A percentile compares a stretch with the other conserved stretches of the same genome.
Conservation (phyloP, 1,140 invertebrate species). For the Heliothis subflexa region DNA sequence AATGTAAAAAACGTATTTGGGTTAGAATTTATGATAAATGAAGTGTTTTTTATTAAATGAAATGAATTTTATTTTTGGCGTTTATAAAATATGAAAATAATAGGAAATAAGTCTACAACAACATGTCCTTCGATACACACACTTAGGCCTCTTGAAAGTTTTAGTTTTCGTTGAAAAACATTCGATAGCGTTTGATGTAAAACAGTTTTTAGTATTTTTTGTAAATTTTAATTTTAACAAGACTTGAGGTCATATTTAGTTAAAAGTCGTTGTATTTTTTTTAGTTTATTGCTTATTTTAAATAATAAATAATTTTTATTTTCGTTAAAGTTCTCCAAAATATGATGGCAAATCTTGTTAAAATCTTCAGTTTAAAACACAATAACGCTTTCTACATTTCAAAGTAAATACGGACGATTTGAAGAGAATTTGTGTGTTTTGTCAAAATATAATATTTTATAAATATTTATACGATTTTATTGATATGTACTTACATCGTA, state of each 20-base stretch:
- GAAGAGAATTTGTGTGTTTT: slow-evolving; percentile 58
- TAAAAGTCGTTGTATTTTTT: not conserved
- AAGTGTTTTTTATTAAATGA: no score
- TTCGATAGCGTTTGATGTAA: slow-evolving; percentile 28
- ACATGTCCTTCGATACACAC: slow-evolving; percentile 45
- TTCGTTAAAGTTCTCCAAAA: slow-evolving; percentile 17
- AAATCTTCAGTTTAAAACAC: slow-evolving; percentile 25
- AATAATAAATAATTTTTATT: slow-evolving; percentile 35
- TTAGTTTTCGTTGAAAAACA: slow-evolving; percentile 44
- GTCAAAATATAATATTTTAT: slow-evolving; percentile 24
- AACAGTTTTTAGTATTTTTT: slow-evolving; percentile 7
- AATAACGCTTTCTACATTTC: slow-evolving; percentile 48
- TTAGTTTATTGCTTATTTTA: not conserved
- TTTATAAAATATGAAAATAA: not conserved
- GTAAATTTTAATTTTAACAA: slow-evolving; percentile 41
- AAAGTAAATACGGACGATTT: slow-evolving; percentile 50
- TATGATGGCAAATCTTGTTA: slow-evolving; percentile 34
- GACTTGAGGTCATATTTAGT: slow-evolving; percentile 35
- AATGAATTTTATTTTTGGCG: not conserved
- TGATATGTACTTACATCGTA: slow-evolving; percentile 69
- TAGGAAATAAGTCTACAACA: slow-evolving; percentile 15
- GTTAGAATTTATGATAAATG: no score
- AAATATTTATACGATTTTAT: slow-evolving; percentile 38
- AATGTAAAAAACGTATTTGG: not conserved
- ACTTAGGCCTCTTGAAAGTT: slow-evolving; percentile 39